Percentiles rank a stretch among this genome's conserved stretches.
Evolutionary conservation across 1,140 invertebrate genomes (phyloP).

Genomic region (Colletes gigas): DNA sequence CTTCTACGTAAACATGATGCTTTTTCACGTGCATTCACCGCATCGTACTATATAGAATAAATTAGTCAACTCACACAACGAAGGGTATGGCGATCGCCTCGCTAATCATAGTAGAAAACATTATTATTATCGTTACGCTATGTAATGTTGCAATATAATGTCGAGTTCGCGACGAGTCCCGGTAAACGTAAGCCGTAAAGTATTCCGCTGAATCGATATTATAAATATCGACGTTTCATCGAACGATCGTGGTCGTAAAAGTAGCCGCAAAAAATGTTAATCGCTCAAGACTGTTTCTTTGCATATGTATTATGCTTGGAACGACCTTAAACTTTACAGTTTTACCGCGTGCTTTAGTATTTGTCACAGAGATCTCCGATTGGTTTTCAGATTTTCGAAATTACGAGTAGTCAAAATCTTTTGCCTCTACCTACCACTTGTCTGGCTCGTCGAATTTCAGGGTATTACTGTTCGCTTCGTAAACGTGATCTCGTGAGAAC

Average conservation of each 20-base stretch:
- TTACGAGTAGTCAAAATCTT: neutral
- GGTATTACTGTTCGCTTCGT: neutral
- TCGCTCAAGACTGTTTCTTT: neutral
- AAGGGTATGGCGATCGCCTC: constrained; percentile 36
- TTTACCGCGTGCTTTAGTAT: neutral
- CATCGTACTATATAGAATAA: constrained; percentile 37
- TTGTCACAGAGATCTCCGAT: too few species aligned
- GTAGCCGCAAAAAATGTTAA: too few species aligned
- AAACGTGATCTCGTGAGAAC: neutral
- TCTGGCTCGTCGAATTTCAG: neutral
- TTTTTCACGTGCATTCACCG: constrained; percentile 59
- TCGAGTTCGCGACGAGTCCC: constrained; percentile 40
- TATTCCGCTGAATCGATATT: constrained; percentile 17
- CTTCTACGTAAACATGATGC: constrained; percentile 60
- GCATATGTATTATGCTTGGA: too few species aligned
- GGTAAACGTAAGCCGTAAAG: constrained; percentile 8
- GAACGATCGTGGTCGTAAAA: neutral
- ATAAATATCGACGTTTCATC: neutral
- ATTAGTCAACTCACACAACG: constrained; percentile 48
- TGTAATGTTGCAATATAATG: constrained; percentile 41
- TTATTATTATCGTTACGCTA: constrained; percentile 38
- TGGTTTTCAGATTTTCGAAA: too few species aligned
- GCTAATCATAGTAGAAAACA: constrained; percentile 51
- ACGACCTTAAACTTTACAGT: neutral
- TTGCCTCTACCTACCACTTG: neutral